A percentile compares a stretch with the other conserved stretches of the same genome.
These are phyloP conservation scores for Drosophila nasuta DNA, from an alignment of 1,140 invertebrate species.

Conservation along the genomic window DNA sequence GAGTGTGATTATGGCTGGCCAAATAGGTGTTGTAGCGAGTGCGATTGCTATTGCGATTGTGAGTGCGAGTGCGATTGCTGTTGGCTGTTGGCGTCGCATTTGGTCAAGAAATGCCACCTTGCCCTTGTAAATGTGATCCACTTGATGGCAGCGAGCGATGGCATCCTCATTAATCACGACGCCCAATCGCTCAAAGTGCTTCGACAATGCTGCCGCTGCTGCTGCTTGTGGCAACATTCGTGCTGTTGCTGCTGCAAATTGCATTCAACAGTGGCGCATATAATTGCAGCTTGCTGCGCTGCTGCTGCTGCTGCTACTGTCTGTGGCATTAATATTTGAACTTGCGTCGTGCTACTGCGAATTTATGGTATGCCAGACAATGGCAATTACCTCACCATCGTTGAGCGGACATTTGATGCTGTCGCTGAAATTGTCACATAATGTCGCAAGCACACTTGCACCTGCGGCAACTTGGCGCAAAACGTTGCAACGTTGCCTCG, in stretches of 20 bases:
- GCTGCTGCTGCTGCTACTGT: not conserved
- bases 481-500: not conserved
- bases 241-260: constrained; percentile 27
- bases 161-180: constrained; percentile 37
- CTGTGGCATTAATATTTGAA: not conserved
- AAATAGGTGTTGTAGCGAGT: constrained; percentile 16
- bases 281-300: constrained; percentile 10
- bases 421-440: constrained; percentile 29
- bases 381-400: constrained; percentile 26
- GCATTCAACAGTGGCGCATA: constrained; percentile 33
- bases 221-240: constrained; percentile 40
- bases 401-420: constrained; percentile 26
- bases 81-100: constrained; percentile 27
- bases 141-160: constrained; percentile 33
- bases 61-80: constrained; percentile 7
- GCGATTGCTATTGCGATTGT: not conserved
- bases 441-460: constrained; percentile 13
- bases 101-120: constrained; percentile 26
- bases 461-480: constrained; percentile 3
- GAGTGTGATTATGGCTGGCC: not conserved
- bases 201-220: constrained; percentile 20
- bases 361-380: constrained; percentile 40
- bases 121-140: constrained; percentile 36
- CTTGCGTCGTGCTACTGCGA: not conserved
- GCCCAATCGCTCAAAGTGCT: constrained; percentile 23